Evolutionary conservation across 2,113 vertebrate genomes (phyloP).

Genomic region (Gasterosteus nipponicus): DNA sequence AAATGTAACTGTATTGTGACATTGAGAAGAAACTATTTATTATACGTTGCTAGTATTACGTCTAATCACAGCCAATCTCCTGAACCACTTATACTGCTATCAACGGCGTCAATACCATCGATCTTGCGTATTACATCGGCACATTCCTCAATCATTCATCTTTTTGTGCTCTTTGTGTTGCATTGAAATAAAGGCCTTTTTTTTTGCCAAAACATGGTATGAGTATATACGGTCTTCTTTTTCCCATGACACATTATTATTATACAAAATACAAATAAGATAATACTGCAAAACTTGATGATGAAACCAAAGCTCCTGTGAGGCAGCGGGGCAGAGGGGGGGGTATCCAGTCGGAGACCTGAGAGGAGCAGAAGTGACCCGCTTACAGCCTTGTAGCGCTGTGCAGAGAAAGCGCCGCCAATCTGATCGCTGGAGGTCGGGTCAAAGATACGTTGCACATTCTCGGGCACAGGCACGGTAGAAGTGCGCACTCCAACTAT

Average conservation of each 20-base stretch:
- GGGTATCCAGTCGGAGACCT: not conserved
- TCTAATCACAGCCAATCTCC: not conserved
- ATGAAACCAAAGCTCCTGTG: not conserved
- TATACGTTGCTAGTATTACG: not conserved
- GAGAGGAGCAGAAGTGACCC: conserved; percentile 37
- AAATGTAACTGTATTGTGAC: not conserved
- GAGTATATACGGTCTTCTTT: not conserved
- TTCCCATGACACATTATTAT: not conserved
- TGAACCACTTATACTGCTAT: not conserved
- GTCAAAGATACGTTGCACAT: conserved; percentile 42
- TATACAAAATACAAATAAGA: not conserved
- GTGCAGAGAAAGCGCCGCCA: conserved; percentile 53
- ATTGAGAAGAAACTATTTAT: not conserved
- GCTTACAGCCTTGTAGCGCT: conserved; percentile 44
- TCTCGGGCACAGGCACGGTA: conserved; percentile 31
- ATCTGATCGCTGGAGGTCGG: conserved; percentile 65
- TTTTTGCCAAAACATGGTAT: not conserved
- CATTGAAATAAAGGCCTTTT: too few relatives aligned
- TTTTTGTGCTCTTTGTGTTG: not conserved
- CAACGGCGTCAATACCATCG: not conserved
- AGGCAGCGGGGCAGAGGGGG: not conserved
- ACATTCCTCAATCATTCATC: not conserved
- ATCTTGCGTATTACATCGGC: not conserved
- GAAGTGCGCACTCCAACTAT: not conserved
- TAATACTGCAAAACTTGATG: not conserved